These are phyloP conservation scores for Listronotus bonariensis DNA, from an alignment of 1,140 invertebrate genomes.

Conservation along the genomic window DNA sequence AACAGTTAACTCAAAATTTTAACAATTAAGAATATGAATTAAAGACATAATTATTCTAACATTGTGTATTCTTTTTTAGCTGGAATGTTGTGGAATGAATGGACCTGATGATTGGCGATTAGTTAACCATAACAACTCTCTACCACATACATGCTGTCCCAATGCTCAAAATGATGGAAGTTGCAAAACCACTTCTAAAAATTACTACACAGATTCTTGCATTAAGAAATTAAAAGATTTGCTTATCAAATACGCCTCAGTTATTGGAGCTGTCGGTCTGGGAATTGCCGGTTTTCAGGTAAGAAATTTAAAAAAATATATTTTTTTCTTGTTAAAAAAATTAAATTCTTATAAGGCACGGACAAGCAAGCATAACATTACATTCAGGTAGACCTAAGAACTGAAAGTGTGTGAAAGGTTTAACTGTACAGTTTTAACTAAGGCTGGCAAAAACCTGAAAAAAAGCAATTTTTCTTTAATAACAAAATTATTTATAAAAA, in stretches of 20 bases:
- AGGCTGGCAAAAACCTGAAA: too few species aligned
- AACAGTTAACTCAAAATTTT: too few species aligned
- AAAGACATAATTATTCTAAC: too few species aligned
- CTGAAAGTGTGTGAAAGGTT: too few species aligned
- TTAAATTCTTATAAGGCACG: too few species aligned
- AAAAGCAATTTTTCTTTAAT: too few species aligned
- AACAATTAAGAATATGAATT: too few species aligned
- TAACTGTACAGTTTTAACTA: too few species aligned
- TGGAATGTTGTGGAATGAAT: constrained; percentile 79
- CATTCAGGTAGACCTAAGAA: too few species aligned
- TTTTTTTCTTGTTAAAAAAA: too few species aligned
- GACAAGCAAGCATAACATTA: too few species aligned
- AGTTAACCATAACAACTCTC: constrained; percentile 59
- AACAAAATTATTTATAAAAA: too few species aligned
- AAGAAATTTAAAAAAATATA: constrained; percentile 36
- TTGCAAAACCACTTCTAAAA: constrained; percentile 60
- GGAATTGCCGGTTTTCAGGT: constrained; percentile 81
- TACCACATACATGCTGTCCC: constrained; percentile 73
- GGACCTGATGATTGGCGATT: constrained; percentile 70
- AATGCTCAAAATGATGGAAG: constrained; percentile 59
- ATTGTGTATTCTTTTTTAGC: constrained; percentile 59
- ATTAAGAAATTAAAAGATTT: constrained; percentile 64
- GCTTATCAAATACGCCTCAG: constrained; percentile 70
- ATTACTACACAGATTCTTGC: constrained; percentile 66
- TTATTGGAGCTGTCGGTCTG: constrained; percentile 76